Conservation (phyloP, 1,140 invertebrate species). For the Caenorhabditis briggsae region DNA sequence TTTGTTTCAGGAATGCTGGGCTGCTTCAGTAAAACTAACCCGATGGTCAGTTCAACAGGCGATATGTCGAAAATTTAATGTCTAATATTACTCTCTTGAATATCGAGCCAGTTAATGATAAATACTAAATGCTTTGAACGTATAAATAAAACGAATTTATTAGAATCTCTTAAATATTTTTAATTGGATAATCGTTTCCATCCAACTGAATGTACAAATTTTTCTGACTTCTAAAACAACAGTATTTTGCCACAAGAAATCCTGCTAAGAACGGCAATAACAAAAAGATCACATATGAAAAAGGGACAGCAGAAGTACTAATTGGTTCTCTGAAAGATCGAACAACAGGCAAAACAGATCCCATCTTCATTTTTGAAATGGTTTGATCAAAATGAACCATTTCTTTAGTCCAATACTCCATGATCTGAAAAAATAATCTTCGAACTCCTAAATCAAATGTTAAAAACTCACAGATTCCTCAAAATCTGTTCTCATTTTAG, state of each 20-base stretch:
- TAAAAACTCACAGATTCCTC: background rate
- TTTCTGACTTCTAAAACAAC: background rate
- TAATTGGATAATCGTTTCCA: conserved; percentile 7
- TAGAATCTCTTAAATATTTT: background rate
- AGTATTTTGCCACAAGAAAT: background rate
- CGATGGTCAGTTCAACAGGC: background rate
- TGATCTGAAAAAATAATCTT: background rate
- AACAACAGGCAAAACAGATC: background rate
- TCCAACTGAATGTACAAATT: conserved; percentile 4
- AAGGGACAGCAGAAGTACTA: background rate
- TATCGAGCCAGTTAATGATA: background rate
- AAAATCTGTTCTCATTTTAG: background rate
- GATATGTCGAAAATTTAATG: background rate
- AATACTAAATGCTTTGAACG: background rate
- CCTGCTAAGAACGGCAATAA: background rate
- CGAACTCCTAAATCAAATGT: background rate
- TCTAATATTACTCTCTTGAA: too few species aligned
- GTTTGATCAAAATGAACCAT: conserved; percentile 18
- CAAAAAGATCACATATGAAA: background rate
- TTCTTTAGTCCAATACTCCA: conserved; percentile 13
- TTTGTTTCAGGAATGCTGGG: background rate
- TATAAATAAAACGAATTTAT: too few species aligned
- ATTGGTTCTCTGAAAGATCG: background rate
- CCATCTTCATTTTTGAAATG: background rate
- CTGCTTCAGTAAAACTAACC: background rate